These are phyloP conservation scores for Drosophila kepulauana DNA, from an alignment of 1,140 invertebrate genomes.

Conservation along the genomic window DNA sequence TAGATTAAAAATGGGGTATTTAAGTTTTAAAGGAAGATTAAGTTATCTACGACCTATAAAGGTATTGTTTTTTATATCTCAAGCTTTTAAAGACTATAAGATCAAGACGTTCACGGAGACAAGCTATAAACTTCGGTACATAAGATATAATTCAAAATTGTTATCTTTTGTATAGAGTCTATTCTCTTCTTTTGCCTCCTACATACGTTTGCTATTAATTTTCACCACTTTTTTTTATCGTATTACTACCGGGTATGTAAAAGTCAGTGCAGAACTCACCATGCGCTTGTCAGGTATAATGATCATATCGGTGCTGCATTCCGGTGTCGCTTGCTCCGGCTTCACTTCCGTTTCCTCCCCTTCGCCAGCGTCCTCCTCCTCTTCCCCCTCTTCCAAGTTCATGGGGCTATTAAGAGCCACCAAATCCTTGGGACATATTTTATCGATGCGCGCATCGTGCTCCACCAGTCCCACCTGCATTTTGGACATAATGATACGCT, in stretches of 20 bases:
- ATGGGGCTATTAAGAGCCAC: constrained; percentile 70
- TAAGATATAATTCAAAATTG: no score
- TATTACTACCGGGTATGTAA: neutral
- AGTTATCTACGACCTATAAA: no score
- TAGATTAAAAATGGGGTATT: no score
- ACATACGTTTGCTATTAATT: no score
- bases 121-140: no score
- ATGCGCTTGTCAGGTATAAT: constrained; percentile 71
- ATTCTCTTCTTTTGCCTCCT: no score
- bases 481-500: constrained; percentile 52
- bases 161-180: no score
- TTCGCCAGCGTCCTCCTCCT: constrained; percentile 24
- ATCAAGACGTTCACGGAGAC: no score
- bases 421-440: constrained; percentile 51
- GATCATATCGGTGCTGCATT: constrained; percentile 74
- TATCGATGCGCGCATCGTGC: constrained; percentile 57
- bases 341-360: constrained; percentile 65
- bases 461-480: constrained; percentile 53
- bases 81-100: no score
- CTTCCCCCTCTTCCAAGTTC: constrained; percentile 55
- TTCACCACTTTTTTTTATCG: no score
- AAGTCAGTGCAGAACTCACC: constrained; percentile 56
- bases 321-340: constrained; percentile 62
- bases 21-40: no score
- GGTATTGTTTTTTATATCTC: no score